Evolutionary conservation across 2,113 vertebrate genomes (phyloP).

Genomic region (Daubentonia madagascariensis): DNA sequence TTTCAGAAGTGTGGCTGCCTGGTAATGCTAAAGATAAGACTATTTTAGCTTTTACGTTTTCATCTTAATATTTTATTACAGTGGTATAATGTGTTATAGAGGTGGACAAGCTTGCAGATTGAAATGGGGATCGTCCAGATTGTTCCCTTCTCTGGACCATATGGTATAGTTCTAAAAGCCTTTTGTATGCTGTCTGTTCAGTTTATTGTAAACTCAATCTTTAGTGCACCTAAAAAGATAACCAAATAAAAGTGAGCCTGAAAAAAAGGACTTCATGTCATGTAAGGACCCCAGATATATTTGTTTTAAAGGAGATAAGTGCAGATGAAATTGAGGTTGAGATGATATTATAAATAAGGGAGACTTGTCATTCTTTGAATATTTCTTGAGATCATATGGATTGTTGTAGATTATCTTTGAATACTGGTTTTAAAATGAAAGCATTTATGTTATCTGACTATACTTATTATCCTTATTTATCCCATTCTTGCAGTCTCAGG

Average conservation of each 20-base stretch:
- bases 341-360: constrained; percentile 43
- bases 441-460: constrained; percentile 70
- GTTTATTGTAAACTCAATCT: constrained; percentile 87
- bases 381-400: constrained; percentile 42
- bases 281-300: constrained; percentile 64
- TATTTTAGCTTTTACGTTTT: constrained; percentile 81
- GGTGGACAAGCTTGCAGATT: constrained; percentile 88
- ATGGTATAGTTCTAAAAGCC: constrained; percentile 90
- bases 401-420: constrained; percentile 63
- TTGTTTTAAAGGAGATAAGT: constrained; percentile 70
- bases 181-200: constrained; percentile 89
- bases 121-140: constrained; percentile 87
- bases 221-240: constrained; percentile 81
- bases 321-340: constrained; percentile 51
- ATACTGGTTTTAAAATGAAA: constrained; percentile 52
- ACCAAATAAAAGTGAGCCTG: constrained; percentile 76
- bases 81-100: constrained; percentile 87
- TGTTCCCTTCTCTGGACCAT: constrained; percentile 87
- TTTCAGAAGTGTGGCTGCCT: constrained; percentile 69
- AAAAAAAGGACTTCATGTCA: constrained; percentile 69
- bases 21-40: constrained; percentile 79
- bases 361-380: constrained; percentile 39
- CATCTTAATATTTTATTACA: constrained; percentile 87
- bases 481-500: neutral
- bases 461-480: constrained; percentile 29